Evolutionary conservation across 30 jellyfish, hydroid and myxozoan genomes (phyloP), one percentile per base, ranked within the genome.

Genomic region (Hydractinia echinata): DNA sequence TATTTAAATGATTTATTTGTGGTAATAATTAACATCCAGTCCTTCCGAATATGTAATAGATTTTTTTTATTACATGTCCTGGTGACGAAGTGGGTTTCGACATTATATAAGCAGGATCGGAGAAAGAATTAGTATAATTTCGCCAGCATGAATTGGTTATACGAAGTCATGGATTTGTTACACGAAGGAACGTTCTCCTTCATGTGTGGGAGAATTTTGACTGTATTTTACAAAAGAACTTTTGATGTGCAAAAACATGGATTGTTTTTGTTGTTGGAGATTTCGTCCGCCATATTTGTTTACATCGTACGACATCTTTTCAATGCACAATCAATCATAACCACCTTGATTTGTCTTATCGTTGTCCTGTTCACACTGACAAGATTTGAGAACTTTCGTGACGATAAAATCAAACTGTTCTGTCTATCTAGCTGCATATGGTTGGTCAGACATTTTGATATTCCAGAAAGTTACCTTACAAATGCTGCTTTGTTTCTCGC

Each of bases 321-420:
- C 51, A 7, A 7, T 9, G 55, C 44, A 7, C 4, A n/a, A 39
- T 15, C 81, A 71, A 20, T 4, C 39, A 13, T 10, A 21, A 30
- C 51, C 60, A 6, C 39, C 5, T 50, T 71, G 15, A n/a, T 9
- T 4, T 30, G 78, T 67, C 14, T 15, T 1, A 20, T 15, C 14
- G 78, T 30, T 3, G 0, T 52, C n/a, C 7, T 50, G 67, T 5
- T 60, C 39, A 0, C 60, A 5, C 51, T 5, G 11, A 19, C 4
- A 39, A 71, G 53, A 11, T 20, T 6, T 8, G n/a, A 71, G 8
- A 9, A 71, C 9, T 71, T n/a, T 50, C 55, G 53, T 19, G 81
- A 71, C 3, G 81, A 71, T 54, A 71, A 71, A 71, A 71, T 6
- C 55, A 71, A 71, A 15, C 67, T 71, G 30, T 7, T 15, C 15